Conservation (phyloP, 2,797 vertebrate genomes). For the Platalea minor region DNA sequence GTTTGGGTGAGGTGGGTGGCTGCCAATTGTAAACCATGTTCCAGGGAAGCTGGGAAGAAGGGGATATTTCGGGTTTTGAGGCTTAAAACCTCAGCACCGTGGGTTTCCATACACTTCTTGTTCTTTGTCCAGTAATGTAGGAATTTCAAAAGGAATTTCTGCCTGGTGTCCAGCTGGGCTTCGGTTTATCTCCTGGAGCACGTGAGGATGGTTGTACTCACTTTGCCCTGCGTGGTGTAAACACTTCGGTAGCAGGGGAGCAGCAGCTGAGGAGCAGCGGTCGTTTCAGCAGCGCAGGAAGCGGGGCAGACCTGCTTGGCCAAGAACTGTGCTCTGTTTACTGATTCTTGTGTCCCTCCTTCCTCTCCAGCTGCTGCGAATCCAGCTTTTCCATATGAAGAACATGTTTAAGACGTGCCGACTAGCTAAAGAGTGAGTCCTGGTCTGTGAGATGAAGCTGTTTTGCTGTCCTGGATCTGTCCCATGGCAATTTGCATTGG, state of each 20-base stretch:
- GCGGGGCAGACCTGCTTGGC: not conserved
- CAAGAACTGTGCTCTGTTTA: not conserved
- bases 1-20: not conserved
- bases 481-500: accelerated
- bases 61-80: not conserved
- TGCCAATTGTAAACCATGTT: not conserved
- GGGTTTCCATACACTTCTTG: not conserved
- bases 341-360: not conserved
- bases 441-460: not conserved
- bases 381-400: conserved; percentile 95
- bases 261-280: not conserved
- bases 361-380: conserved; percentile 83
- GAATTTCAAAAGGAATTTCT: not conserved
- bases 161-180: not conserved
- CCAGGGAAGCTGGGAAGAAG: not conserved
- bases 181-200: not conserved
- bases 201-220: accelerated
- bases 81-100: not conserved
- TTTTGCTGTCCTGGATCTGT: not conserved
- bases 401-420: conserved; percentile 96
- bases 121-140: not conserved
- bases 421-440: conserved; percentile 89
- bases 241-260: not conserved
- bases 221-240: not conserved
- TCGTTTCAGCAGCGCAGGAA: not conserved